phyloP scores from a whole-genome alignment of 2,797 vertebrate species.

The Mormyrus proboscirostris region DNA sequence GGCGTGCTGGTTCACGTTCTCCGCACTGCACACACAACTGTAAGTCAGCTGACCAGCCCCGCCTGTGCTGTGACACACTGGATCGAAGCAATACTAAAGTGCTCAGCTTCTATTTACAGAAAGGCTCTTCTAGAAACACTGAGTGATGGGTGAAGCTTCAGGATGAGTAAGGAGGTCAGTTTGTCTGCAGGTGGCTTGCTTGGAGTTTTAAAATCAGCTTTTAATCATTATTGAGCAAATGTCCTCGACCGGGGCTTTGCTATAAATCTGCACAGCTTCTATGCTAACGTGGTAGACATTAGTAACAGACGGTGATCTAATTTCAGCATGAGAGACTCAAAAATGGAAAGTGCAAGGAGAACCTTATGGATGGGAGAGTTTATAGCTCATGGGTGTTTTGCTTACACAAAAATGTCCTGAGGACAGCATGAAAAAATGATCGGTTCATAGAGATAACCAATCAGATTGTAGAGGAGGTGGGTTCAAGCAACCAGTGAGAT shows the following conservation, averaged over 20 bases:
- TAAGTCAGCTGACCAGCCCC: background rate
- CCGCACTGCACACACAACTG: background rate
- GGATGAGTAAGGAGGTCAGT: background rate
- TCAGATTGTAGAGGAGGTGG: background rate
- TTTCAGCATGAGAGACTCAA: background rate
- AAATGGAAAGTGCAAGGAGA: background rate
- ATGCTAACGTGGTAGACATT: background rate
- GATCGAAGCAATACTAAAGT: background rate
- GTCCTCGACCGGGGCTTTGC: background rate
- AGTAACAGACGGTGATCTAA: background rate
- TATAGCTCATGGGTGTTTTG: background rate
- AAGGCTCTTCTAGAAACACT: background rate
- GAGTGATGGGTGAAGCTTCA: background rate
- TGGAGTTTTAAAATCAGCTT: background rate
- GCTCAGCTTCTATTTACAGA: background rate
- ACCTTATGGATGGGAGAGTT: background rate
- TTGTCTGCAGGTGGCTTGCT: background rate
- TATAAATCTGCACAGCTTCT: background rate
- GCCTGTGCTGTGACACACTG: background rate
- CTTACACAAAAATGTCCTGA: background rate
- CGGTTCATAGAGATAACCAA: background rate
- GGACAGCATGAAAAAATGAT: background rate
- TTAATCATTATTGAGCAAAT: conserved; percentile 2
- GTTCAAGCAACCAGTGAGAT: background rate
- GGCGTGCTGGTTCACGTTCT: background rate